Evolutionary conservation across 2,113 vertebrate species (phyloP).

Genomic region (Oryzias curvinotus): DNA sequence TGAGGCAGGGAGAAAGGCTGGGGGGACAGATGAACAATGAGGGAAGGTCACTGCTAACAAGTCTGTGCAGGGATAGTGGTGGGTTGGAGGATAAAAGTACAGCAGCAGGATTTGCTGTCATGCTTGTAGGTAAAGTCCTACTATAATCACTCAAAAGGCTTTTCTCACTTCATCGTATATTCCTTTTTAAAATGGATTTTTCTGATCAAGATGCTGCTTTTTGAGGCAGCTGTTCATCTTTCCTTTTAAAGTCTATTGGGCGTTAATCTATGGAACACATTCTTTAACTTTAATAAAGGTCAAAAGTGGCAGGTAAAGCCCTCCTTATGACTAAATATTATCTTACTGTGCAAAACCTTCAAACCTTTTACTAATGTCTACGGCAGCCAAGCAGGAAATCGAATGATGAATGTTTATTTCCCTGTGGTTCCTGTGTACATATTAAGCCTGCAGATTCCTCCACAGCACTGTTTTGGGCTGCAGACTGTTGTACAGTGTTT

Average conservation of each 20-base stretch:
- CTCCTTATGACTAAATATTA: constrained; percentile 44
- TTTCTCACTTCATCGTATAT: constrained; percentile 6
- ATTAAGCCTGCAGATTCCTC: constrained; percentile 23
- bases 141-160: constrained; percentile 4
- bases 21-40: constrained; percentile 54
- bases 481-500: constrained; percentile 53
- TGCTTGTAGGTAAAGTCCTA: constrained; percentile 44
- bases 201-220: constrained; percentile 18
- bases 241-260: constrained; percentile 27
- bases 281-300: too few relatives aligned
- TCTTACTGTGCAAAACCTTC: constrained; percentile 35
- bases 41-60: constrained; percentile 62
- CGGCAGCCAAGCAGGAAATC: constrained; percentile 30
- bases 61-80: constrained; percentile 5
- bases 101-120: constrained; percentile 18
- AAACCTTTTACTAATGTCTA: constrained; percentile 25
- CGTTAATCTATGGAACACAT: not conserved
- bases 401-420: constrained; percentile 25
- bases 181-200: constrained; percentile 18
- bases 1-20: constrained; percentile 40
- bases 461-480: constrained; percentile 30
- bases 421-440: not conserved
- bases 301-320: constrained; percentile 38
- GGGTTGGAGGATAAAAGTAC: constrained; percentile 17
- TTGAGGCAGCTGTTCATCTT: constrained; percentile 19